Percentiles rank a stretch among this genome's conserved stretches.
Evolutionary conservation across 2,113 vertebrate genomes (phyloP).

Genomic region (Leucopsar rothschildi): DNA sequence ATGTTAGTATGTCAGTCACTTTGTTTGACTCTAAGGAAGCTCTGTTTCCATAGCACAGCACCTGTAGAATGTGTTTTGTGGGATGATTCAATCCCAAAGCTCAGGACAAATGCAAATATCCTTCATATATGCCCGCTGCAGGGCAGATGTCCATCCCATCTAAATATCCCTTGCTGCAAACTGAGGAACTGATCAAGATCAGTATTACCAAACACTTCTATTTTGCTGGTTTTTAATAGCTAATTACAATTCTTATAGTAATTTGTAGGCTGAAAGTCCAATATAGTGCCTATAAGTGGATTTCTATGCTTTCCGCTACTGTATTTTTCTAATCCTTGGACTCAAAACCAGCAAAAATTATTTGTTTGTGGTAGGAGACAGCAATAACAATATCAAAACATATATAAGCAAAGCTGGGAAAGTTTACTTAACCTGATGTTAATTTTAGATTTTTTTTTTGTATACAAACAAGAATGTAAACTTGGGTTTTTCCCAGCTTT

Average conservation of each 20-base stretch:
- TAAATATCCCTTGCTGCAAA: background rate
- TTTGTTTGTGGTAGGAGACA: background rate
- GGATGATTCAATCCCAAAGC: background rate
- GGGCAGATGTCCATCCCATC: background rate
- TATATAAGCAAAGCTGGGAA: background rate
- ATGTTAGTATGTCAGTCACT: background rate
- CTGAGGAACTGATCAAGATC: background rate
- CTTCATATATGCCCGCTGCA: background rate
- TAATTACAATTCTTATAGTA: background rate
- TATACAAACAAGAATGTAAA: background rate
- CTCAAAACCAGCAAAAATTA: background rate
- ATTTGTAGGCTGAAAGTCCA: background rate
- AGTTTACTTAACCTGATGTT: background rate
- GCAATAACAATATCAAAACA: background rate
- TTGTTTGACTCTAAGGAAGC: background rate
- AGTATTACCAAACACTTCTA: background rate
- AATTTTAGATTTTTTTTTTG: background rate
- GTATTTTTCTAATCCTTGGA: background rate
- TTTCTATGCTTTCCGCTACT: background rate
- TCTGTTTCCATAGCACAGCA: background rate
- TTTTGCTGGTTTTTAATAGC: background rate
- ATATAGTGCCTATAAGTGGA: background rate
- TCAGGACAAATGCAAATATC: background rate
- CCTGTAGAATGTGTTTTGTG: background rate
- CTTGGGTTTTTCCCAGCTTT: background rate